Conservation (phyloP, 2,888 invertebrate species). For the Neoitamus cyanurus region DNA sequence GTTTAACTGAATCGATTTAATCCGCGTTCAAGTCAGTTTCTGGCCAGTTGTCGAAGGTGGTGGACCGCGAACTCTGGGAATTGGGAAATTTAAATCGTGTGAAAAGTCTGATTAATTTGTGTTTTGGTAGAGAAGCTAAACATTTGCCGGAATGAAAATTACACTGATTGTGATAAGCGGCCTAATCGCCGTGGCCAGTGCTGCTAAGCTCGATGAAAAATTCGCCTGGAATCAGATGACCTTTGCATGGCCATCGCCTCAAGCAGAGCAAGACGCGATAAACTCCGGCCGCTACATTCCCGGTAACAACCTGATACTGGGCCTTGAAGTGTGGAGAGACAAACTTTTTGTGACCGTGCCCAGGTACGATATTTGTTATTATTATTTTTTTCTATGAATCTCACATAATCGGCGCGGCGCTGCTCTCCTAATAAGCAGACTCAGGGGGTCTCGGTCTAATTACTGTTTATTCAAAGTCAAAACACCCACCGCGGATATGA, state of each 20-base stretch:
- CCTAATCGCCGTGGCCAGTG: not conserved
- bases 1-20: conserved; percentile 13
- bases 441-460: not conserved
- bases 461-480: not conserved
- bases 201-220: conserved; percentile 70
- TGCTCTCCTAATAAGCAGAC: not conserved
- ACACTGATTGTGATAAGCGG: not conserved
- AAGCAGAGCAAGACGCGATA: conserved; percentile 72
- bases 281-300: conserved; percentile 71
- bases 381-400: not conserved
- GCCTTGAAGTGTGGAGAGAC: conserved; percentile 77
- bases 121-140: not conserved
- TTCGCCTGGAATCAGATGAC: conserved; percentile 78
- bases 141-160: not conserved
- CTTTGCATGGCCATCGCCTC: conserved; percentile 74
- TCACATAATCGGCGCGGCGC: too few species aligned
- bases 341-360: conserved; percentile 78
- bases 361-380: conserved; percentile 64
- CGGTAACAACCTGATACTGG: conserved; percentile 77
- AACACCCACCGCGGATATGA: not conserved
- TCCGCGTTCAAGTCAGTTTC: not conserved
- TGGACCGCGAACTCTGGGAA: not conserved
- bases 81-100: too few species aligned
- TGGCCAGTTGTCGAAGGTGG: not conserved
- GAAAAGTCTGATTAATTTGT: not conserved